Evolutionary conservation across 2,797 vertebrate genomes (phyloP).

Genomic region (Sebastes elongatus): DNA sequence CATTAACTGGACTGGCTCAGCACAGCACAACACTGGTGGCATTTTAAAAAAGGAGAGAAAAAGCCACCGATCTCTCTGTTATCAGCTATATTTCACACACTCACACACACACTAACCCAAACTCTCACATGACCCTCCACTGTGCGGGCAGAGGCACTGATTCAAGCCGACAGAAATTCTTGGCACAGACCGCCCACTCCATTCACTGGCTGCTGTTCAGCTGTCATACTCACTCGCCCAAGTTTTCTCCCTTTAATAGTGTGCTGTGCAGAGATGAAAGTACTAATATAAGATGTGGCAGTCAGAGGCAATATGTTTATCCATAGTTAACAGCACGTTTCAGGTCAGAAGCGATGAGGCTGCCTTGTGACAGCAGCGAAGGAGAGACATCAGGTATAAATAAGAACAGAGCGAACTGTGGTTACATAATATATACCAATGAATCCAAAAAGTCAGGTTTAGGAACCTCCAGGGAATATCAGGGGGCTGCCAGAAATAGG

Average conservation of each 20-base stretch:
- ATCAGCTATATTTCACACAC: conserved; percentile 67
- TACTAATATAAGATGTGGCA: conserved; percentile 15
- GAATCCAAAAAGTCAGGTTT: conserved; percentile 58
- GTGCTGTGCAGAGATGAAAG: conserved; percentile 28
- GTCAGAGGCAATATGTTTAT: conserved; percentile 33
- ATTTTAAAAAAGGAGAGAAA: not conserved
- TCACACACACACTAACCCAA: not conserved
- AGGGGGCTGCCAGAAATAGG: conserved; percentile 57
- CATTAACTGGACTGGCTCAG: conserved; percentile 11
- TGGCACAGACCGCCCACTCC: conserved; percentile 65
- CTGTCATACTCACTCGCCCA: conserved; percentile 61
- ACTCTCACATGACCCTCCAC: conserved; percentile 54
- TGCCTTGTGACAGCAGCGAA: not conserved
- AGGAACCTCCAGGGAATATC: conserved; percentile 55
- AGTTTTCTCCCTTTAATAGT: conserved; percentile 42
- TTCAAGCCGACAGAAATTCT: conserved; percentile 73
- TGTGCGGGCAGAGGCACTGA: conserved; percentile 57
- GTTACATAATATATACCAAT: conserved; percentile 46
- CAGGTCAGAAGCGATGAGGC: conserved; percentile 22
- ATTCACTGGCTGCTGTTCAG: conserved; percentile 69
- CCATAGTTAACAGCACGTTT: conserved; percentile 11
- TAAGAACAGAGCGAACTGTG: conserved; percentile 17
- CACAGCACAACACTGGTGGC: conserved; percentile 12
- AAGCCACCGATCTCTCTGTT: conserved; percentile 17
- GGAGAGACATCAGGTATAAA: conserved; percentile 38